Evolutionary conservation across 53 echinoderm and acorn worm genomes (phyloP).

Genomic region (Hippasteria phrygiana): DNA sequence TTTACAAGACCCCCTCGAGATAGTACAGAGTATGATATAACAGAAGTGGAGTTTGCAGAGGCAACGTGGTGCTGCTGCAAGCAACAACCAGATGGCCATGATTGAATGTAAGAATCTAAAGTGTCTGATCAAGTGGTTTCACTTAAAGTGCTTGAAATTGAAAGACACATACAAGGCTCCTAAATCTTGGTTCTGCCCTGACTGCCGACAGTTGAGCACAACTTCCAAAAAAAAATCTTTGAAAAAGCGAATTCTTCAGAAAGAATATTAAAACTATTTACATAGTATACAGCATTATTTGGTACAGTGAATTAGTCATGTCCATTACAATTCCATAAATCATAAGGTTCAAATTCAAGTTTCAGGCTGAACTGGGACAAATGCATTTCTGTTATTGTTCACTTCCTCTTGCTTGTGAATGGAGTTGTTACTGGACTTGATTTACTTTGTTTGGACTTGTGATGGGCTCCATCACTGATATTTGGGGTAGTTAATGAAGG

Average conservation of each 20-base stretch:
- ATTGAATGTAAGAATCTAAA: background rate
- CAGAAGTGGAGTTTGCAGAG: background rate
- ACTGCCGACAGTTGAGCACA: background rate
- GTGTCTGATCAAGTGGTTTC: background rate
- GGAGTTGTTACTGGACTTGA: too few relatives aligned
- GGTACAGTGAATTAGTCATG: too few relatives aligned
- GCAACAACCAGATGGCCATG: background rate
- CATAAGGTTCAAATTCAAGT: too few relatives aligned
- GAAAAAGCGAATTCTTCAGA: background rate
- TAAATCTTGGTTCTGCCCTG: background rate
- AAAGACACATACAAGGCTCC: constrained; percentile 12
- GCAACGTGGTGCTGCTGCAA: background rate
- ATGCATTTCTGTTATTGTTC: too few relatives aligned
- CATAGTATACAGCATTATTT: too few relatives aligned
- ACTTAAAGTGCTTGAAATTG: constrained; percentile 10
- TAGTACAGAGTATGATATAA: background rate
- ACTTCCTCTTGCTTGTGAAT: too few relatives aligned
- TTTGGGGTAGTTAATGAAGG: too few relatives aligned
- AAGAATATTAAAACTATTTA: too few relatives aligned
- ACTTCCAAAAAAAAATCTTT: background rate
- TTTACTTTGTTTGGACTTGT: too few relatives aligned
- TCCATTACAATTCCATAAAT: too few relatives aligned
- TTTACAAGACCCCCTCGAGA: background rate
- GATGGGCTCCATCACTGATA: too few relatives aligned
- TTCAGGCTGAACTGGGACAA: too few relatives aligned